phyloP scores from a whole-genome alignment of 2,888 invertebrate species.

The Galeruca laticollis region DNA sequence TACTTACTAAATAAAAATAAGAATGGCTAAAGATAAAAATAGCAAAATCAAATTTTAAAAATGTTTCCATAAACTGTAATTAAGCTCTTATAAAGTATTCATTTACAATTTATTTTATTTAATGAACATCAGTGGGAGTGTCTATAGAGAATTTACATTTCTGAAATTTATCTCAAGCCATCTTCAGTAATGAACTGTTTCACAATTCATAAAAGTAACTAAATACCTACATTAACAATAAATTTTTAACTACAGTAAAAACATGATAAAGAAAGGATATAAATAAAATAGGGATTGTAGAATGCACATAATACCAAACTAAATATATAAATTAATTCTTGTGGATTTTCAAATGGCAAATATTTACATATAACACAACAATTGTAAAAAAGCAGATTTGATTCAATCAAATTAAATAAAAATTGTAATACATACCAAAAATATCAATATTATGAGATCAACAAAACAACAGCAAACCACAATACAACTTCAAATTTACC shows the following conservation, averaged over 20 bases:
- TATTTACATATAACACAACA: neutral
- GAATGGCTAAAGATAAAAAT: neutral
- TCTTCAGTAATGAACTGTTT: no score
- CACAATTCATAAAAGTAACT: no score
- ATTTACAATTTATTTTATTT: no score
- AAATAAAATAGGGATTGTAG: neutral
- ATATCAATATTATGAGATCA: constrained; percentile 29
- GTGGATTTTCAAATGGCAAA: neutral
- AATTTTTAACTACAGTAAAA: neutral
- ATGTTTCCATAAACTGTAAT: no score
- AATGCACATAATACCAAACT: neutral
- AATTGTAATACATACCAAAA: constrained; percentile 13
- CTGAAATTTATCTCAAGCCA: no score
- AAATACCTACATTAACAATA: no score
- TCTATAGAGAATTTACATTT: no score
- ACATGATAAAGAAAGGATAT: neutral
- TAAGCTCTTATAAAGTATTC: no score
- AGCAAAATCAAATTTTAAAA: no score
- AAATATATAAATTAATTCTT: neutral
- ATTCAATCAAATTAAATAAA: neutral
- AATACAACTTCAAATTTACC: constrained; percentile 69
- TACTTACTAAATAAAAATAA: neutral
- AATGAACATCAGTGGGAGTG: no score
- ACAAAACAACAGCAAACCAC: constrained; percentile 25
- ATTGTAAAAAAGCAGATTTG: neutral